Conservation (phyloP, 2,888 invertebrate species). For the Geophilus truncorum region DNA sequence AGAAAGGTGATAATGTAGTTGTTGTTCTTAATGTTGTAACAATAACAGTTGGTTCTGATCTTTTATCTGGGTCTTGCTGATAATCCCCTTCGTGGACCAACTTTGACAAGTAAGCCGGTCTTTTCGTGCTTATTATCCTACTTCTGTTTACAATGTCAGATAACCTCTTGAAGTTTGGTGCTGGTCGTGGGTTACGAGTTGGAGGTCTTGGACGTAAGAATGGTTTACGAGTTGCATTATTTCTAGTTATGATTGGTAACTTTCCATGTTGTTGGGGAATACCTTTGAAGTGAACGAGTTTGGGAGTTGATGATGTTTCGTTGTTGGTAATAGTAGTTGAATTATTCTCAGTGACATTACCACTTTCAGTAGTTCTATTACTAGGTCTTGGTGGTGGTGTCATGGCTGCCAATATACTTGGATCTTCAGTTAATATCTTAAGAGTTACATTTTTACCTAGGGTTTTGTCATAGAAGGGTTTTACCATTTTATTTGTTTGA, state of each 20-base stretch:
- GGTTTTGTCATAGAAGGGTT: not conserved
- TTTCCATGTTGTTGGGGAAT: not conserved
- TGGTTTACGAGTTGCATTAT: conserved; percentile 27
- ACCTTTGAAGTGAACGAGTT: not conserved
- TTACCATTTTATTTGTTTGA: not conserved
- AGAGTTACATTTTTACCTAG: not conserved
- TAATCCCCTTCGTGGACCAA: conserved; percentile 30
- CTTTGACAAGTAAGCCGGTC: not conserved
- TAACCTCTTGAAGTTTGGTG: conserved; percentile 8
- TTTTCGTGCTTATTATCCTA: not conserved
- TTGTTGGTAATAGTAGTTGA: not conserved
- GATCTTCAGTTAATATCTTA: not conserved
- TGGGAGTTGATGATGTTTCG: not conserved
- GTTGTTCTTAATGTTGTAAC: conserved; percentile 35
- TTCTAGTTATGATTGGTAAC: conserved; percentile 15
- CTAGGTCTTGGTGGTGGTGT: not conserved
- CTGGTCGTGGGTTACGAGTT: not conserved
- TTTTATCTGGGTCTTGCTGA: conserved; percentile 35
- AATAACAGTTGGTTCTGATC: not conserved
- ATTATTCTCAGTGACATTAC: not conserved
- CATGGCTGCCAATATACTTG: conserved; percentile 18
- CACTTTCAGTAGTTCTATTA: too few species aligned
- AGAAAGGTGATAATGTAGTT: conserved; percentile 36
- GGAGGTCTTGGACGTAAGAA: not conserved
- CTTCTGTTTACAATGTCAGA: conserved; percentile 6